Percentiles rank a stretch among this genome's conserved stretches.
Conservation (phyloP, 2,113 vertebrate species). For the Bos indicus region DNA sequence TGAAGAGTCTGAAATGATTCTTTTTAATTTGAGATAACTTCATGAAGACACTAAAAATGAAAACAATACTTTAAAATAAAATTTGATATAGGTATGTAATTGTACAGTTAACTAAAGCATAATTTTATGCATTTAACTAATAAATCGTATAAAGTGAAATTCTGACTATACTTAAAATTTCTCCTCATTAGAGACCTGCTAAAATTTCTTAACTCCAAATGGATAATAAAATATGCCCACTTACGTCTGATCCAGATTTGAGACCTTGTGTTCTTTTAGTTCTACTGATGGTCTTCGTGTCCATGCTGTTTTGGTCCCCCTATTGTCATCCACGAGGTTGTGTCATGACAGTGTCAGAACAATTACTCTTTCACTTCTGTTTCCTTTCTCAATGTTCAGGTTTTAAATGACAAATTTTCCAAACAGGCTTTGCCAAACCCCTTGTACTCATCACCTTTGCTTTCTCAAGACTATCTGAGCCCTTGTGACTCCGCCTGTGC, state of each 20-base stretch:
- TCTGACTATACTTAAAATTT: neutral
- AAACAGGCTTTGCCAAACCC: neutral
- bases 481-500: accelerated
- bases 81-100: neutral
- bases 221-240: neutral
- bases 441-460: neutral
- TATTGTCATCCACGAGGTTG: neutral
- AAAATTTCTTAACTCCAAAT: neutral
- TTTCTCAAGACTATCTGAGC: neutral
- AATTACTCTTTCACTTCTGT: neutral
- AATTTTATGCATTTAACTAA: neutral
- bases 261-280: neutral
- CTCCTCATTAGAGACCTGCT: neutral
- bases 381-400: neutral
- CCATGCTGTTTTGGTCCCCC: neutral
- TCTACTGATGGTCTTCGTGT: neutral
- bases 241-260: neutral
- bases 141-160: neutral
- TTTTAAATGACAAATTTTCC: neutral
- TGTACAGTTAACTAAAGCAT: neutral
- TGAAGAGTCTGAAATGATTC: neutral
- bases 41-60: neutral
- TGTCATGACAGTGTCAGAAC: neutral
- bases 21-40: neutral
- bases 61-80: neutral